Conservation (phyloP, 2,888 invertebrate species). For the Drosophila tanythrix region DNA sequence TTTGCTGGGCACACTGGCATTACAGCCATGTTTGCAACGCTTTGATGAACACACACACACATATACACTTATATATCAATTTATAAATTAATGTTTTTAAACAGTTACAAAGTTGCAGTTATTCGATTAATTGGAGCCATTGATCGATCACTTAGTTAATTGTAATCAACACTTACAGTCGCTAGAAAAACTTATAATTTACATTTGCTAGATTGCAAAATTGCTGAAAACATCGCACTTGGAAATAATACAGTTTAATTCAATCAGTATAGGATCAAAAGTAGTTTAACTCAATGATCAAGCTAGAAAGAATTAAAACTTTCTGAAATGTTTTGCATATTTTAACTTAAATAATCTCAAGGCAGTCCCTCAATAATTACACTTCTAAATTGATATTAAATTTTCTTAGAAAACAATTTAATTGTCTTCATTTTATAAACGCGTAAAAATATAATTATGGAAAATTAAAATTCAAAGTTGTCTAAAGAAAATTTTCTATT, state of each 20-base stretch:
- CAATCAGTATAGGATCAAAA: background rate
- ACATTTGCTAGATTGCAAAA: background rate
- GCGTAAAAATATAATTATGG: background rate
- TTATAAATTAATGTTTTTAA: background rate
- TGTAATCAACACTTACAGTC: background rate
- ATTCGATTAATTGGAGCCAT: background rate
- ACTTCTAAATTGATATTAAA: background rate
- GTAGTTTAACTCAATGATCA: background rate
- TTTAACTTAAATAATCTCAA: background rate
- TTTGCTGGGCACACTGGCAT: slow-evolving; percentile 9
- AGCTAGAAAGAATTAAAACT: background rate
- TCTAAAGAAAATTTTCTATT: background rate
- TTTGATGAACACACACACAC: background rate
- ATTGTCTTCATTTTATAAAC: background rate
- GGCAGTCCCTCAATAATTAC: background rate
- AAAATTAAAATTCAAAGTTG: background rate
- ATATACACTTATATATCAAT: background rate
- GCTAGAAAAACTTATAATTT: background rate
- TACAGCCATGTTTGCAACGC: slow-evolving; percentile 6
- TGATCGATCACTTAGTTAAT: background rate
- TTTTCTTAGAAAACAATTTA: background rate
- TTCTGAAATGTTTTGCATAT: background rate
- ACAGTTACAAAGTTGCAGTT: background rate
- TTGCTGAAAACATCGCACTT: background rate
- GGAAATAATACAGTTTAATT: background rate